These are phyloP conservation scores for Coelogynopora nodosa DNA, from an alignment of 2,888 invertebrate genomes.

Conservation along the genomic window DNA sequence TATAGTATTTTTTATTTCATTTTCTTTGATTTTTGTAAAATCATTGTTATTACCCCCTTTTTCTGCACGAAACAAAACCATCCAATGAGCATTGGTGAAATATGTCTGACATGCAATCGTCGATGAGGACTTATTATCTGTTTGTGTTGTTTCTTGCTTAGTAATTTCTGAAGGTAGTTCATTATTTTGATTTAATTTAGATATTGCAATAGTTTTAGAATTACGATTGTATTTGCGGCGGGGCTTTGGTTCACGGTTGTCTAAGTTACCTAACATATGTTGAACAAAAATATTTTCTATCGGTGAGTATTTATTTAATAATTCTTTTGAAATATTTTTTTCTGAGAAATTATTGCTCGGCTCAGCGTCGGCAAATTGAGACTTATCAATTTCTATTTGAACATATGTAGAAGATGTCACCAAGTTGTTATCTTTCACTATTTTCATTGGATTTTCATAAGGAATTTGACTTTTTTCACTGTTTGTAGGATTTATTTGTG, in stretches of 20 bases:
- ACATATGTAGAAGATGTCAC: background rate
- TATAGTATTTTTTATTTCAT: background rate
- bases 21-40: background rate
- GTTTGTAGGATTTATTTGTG: too few relatives aligned
- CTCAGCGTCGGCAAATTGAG: background rate
- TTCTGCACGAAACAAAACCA: background rate
- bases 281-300: background rate
- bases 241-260: background rate
- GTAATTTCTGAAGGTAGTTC: background rate
- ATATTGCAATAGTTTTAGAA: background rate
- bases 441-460: too few relatives aligned
- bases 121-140: background rate
- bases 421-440: too few relatives aligned
- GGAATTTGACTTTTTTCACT: too few relatives aligned
- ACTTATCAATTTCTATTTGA: background rate
- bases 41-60: background rate
- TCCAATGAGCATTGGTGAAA: background rate
- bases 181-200: background rate
- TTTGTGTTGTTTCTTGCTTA: background rate
- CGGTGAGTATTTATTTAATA: background rate
- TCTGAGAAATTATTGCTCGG: background rate
- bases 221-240: background rate
- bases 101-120: background rate
- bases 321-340: background rate
- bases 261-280: background rate